Evolutionary conservation across 2,888 invertebrate genomes (phyloP), one percentile per base, ranked within the genome.

Genomic region (Pandemis corylana): DNA sequence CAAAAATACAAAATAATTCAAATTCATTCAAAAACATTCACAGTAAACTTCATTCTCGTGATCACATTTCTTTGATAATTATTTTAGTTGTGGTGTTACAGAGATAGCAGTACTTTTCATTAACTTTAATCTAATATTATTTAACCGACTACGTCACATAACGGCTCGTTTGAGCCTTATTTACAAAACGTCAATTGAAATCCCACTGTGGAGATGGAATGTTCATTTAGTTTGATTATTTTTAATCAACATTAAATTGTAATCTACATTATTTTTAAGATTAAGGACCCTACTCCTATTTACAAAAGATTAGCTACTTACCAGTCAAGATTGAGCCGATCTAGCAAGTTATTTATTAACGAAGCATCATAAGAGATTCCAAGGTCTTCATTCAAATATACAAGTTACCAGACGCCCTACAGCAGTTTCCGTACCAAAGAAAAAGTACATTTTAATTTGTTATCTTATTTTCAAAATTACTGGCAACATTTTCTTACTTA

Each of bases 141-240:
- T 79, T 78, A 76, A 77, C 51, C 49, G 64, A 67, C 59, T 76
- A 72, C 61, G 78, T 78, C 81, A 76, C 85, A 85, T 89, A 88
- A 87, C 89, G 88, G 87, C 89, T 84, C 81, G 80, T 83, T 84
- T 82, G 85, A 84, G 89, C 85, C 84, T 81, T 90, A 89, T 75
- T 67, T 75, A 67, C 69, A 70, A 62, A 70, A 75, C 49, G 64
- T 73, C 42, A 71, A 67, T 62, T 62, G 74, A 75, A 66, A 75
- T 71, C 71, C 74, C 74, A 61, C 67, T 51, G 51, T 53, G 42
- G 51, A 56, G 56, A 61, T 74, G 74, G 74, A 74, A 74, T 74
- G 74, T 74, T 74, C 59, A 66, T 74, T 68, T 12, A 67, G 61
- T 62, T 71, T 20, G 49, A 71, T 67, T 71, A 68, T 7, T 59